Conservation (phyloP, 2,113 vertebrate species). For the Phoxinus phoxinus region DNA sequence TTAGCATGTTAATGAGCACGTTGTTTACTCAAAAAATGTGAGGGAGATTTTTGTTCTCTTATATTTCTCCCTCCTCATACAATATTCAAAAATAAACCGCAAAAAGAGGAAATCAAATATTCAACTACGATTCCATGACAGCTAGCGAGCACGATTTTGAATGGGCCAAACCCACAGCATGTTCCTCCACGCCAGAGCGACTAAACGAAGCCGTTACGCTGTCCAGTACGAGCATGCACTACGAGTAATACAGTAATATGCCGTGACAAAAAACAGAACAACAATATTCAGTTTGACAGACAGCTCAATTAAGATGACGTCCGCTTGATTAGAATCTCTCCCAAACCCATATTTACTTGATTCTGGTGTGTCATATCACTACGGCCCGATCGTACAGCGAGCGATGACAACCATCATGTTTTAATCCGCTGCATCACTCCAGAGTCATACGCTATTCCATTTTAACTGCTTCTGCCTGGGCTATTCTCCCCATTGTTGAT, state of each 20-base stretch:
- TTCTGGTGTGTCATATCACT: conserved; percentile 31
- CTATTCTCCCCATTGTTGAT: conserved; percentile 75
- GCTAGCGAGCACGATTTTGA: conserved; percentile 6
- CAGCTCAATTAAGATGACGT: conserved; percentile 29
- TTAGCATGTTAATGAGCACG: conserved; percentile 69
- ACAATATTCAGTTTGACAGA: conserved; percentile 30
- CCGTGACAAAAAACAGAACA: conserved; percentile 6
- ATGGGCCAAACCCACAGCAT: background rate
- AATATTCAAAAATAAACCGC: conserved; percentile 65
- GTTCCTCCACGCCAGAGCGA: background rate
- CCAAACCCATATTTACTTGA: conserved; percentile 24
- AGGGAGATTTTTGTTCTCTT: conserved; percentile 52
- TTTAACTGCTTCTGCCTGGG: conserved; percentile 73
- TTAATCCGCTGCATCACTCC: conserved; percentile 72
- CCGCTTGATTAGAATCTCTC: conserved; percentile 32
- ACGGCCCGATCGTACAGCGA: conserved; percentile 9
- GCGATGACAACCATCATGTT: conserved; percentile 37
- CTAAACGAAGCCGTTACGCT: conserved; percentile 4
- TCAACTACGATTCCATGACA: conserved; percentile 38
- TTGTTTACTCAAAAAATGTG: conserved; percentile 70
- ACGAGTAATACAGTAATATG: background rate
- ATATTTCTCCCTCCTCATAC: conserved; percentile 37
- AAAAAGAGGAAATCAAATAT: conserved; percentile 62
- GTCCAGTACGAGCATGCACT: background rate
- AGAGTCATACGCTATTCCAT: conserved; percentile 73